Evolutionary conservation across 2,888 invertebrate genomes (phyloP), one percentile per base, ranked within the genome.

Genomic region (Sipha maydis): DNA sequence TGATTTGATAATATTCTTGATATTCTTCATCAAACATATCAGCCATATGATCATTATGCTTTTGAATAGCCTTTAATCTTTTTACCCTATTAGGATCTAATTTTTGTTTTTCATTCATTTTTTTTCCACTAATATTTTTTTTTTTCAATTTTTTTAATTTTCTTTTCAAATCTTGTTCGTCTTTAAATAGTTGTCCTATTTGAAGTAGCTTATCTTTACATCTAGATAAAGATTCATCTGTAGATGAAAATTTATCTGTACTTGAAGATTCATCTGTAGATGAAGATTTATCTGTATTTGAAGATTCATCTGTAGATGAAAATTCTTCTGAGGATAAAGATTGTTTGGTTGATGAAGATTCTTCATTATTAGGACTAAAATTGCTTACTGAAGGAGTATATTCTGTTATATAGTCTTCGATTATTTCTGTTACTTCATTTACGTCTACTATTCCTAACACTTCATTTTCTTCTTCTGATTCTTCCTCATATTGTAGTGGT

Each of bases 321-420:
- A 3, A 48, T 14, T 48, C 48, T 14, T 75, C 73, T 56, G 48
- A 8, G 34, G 3, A 73, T n/a, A 5, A 61, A 75, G 5, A 56
- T 73, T 83, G n/a, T 34, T 73, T 21, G 34, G 21, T 21, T 48
- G 34, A 41, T 48, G 17, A 48, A 38, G 31, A 38, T 67, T 79
- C 79, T 38, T 25, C 38, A 67, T 67, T 25, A 17, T n/a, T 14
- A 48, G 48, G 7, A 67, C 17, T 67, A 1, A 4, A 41, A 80
- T 21, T 17, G 8, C 38, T 48, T 41, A 38, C 28, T 76, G 76
- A 56, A 67, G 48, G 48, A 78, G 0, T 31, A 48, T 11, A 34
- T 85, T 85, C 76, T 31, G 41, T 19, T 67, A 67, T 25, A 82
- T 25, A 69, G 14, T 77, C 41, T 67, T 85, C 85, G 17, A 77